Evolutionary conservation across 2,113 vertebrate genomes (phyloP), one percentile per base, ranked within the genome.

Genomic region (Tenrec ecaudatus): DNA sequence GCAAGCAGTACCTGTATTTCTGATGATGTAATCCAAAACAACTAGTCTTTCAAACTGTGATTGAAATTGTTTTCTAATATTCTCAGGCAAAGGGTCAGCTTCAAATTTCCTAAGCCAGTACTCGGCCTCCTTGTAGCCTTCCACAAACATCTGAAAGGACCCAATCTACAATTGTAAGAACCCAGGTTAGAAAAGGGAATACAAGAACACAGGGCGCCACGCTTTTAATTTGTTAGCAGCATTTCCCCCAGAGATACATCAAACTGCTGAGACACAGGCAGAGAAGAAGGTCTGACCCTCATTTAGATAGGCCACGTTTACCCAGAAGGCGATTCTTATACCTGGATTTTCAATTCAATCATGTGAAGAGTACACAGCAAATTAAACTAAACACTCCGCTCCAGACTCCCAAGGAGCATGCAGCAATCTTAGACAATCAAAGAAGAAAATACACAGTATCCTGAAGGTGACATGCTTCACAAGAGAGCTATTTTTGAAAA

Each of bases 81-180:
- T 99, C 97, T 99, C 99, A 10, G 99, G 99, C 93, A 99, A 98
- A 94, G 99, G 99, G 38, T 99, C 99, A 0, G 99, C 99, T 98
- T 99, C 99, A 97, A 99, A 99, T 97, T 98, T 99, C 95, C 99
- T 98, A 97, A 99, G 98, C 99, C 99, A 99, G 97, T 98, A 98
- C 95, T 99, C 99, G 31, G 99, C 99, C 96, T 99, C 99, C 90
- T 99, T 99, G 96, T 99, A 99, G 29, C 98, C 98, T 97, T 99
- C 99, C 96, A 99, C 99, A 96, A 99, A 99, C 38, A 99, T 97
- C 98, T 99, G 99, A 96, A 99, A 99, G 23, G 99, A 99, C 93
- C 99, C 99, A 96, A 99, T 98, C 99, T 99, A 95, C n/a, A 97
- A 97, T 82, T 96, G 94, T 85, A 97, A 96, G 89, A 95, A 97